phyloP scores from a whole-genome alignment of 2,113 vertebrate species.

The Myrmecobius fasciatus region DNA sequence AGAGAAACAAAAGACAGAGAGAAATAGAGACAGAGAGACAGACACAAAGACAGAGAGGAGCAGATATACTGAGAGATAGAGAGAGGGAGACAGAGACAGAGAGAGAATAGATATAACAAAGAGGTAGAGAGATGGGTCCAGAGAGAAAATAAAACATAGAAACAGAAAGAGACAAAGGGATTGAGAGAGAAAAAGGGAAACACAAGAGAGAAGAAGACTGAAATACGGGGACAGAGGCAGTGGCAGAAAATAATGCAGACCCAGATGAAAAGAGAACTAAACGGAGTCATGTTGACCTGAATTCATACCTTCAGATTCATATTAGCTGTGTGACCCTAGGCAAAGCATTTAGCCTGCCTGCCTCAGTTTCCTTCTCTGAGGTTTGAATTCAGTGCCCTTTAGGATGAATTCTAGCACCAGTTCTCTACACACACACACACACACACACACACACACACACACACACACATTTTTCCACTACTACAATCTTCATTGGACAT shows the following conservation, averaged over 20 bases:
- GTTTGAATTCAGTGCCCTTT: background rate
- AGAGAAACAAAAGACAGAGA: too few species aligned
- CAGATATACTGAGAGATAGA: too few species aligned
- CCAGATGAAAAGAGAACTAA: background rate
- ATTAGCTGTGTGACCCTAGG: background rate
- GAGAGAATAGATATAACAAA: background rate
- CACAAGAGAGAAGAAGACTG: too few species aligned
- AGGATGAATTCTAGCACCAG: background rate
- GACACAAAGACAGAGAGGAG: too few species aligned
- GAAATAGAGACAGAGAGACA: too few species aligned
- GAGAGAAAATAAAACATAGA: too few species aligned
- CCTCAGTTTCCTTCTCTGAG: background rate
- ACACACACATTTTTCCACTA: too few species aligned
- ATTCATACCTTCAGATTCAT: background rate
- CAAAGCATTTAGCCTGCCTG: background rate
- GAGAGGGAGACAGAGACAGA: too few species aligned
- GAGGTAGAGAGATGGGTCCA: too few species aligned
- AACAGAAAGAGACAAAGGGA: background rate
- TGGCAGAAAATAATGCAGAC: background rate
- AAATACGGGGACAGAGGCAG: background rate
- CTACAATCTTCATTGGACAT: background rate
- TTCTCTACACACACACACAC: background rate
- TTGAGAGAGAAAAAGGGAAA: background rate
- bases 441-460: accelerated
- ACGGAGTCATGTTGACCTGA: background rate